A percentile compares a stretch with the other conserved stretches of the same genome.
These are phyloP conservation scores for Apus apus DNA, from an alignment of 2,113 vertebrate genomes.

Conservation along the genomic window DNA sequence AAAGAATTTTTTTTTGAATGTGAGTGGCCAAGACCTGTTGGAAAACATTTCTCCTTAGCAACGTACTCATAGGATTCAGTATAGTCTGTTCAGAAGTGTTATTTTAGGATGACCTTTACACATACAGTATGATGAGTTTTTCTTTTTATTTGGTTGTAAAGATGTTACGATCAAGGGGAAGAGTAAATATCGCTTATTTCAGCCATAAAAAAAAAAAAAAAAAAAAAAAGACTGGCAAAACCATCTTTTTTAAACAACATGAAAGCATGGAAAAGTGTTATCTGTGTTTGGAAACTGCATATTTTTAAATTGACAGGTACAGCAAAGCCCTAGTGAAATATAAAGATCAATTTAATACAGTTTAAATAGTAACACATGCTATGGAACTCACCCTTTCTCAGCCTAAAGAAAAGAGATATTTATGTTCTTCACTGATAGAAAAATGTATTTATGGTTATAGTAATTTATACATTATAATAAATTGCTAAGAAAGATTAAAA, in stretches of 20 bases:
- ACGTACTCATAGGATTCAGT: neutral
- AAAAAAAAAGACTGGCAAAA: constrained; percentile 34
- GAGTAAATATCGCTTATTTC: constrained; percentile 63
- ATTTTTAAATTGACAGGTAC: constrained; percentile 71
- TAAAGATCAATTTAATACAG: constrained; percentile 60
- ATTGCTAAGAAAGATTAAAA: constrained; percentile 53
- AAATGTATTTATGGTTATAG: constrained; percentile 47
- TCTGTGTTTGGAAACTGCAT: constrained; percentile 53
- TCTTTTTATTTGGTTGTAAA: constrained; percentile 73
- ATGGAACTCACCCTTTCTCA: constrained; percentile 20
- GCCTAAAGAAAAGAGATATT: neutral
- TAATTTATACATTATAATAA: constrained; percentile 42
- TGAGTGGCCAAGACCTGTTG: constrained; percentile 20
- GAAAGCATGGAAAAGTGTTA: constrained; percentile 40
- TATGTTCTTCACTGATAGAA: constrained; percentile 32
- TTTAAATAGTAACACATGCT: constrained; percentile 44
- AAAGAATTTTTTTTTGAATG: constrained; percentile 35
- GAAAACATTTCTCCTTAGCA: constrained; percentile 22
- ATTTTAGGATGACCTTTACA: constrained; percentile 71
- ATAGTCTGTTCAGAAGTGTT: constrained; percentile 58
- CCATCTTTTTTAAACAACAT: constrained; percentile 12
- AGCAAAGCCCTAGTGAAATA: constrained; percentile 62
- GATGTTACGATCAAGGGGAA: constrained; percentile 64
- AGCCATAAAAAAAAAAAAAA: constrained; percentile 1
- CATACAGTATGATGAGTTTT: constrained; percentile 66